phyloP scores from a whole-genome alignment of 37 sponge, comb jelly and placozoan genomes.

The Spongia lamella region DNA sequence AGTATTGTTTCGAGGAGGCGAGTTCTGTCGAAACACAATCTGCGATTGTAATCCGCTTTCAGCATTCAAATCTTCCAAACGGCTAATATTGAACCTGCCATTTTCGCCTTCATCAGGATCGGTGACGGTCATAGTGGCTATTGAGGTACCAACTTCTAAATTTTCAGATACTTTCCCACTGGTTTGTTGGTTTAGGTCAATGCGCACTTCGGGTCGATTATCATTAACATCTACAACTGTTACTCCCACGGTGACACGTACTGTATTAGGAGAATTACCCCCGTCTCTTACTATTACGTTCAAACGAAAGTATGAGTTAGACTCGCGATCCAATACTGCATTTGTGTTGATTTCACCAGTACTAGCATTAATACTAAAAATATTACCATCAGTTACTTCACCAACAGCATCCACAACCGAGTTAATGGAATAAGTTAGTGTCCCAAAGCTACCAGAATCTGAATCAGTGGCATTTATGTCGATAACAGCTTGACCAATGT shows the following conservation, averaged over 20 bases:
- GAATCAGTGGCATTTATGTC: constrained; percentile 43
- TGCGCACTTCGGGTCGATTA: constrained; percentile 43
- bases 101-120: constrained; percentile 50
- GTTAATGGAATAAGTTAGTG: constrained; percentile 33
- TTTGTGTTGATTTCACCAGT: constrained; percentile 25
- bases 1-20: background rate
- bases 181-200: background rate
- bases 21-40: too few relatives aligned
- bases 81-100: background rate
- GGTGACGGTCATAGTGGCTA: constrained; percentile 9
- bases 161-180: background rate
- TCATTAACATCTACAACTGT: constrained; percentile 49
- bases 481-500: background rate
- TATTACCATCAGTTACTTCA: too few relatives aligned
- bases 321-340: constrained; percentile 26
- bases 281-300: constrained; percentile 24
- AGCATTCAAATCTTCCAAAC: constrained; percentile 19
- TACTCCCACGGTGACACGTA: constrained; percentile 3
- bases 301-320: background rate
- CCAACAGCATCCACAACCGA: background rate
- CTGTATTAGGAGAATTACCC: background rate
- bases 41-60: too few relatives aligned
- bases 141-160: background rate
- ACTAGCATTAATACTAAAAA: constrained; percentile 33
- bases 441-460: constrained; percentile 32